Base-by-base conservation (phyloP, 2,888 invertebrate genomes). In the Drosophila helvetica region DNA sequence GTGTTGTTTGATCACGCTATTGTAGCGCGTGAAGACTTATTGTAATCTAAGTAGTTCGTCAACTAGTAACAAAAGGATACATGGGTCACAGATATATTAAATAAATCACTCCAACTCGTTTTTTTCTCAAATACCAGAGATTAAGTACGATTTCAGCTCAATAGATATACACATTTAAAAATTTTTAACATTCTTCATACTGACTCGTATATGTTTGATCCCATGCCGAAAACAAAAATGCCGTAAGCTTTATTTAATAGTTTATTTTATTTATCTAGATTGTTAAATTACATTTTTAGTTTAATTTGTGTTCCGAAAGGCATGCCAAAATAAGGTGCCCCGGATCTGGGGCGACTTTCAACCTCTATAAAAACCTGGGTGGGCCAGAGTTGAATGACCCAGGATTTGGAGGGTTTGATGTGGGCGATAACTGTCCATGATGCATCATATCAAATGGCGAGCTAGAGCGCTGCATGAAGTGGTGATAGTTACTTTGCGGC, bases 281-380 rank as follows among this genome's bases (percentile, higher is more conserved):
- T 77, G 78, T 79, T 69, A 57, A 50, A 72, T 73, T 77, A 72
- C 53, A 70, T 79, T 78, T 65, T 77, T 65, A 58, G 72, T 70
- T 72, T 68, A 77, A 66, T 75, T 69, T 71, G 79, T 79, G 75
- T 86, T 91, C 87, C 91, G 88, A 92, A 92, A 90, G 91, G 92
- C 90, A 90, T 91, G 89, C 90, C 91, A 89, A 92, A 91, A 90
- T 91, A 91, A 85, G 90, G 15, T 15, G 89, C 88, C 91, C 90
- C 89, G 89, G 90, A 80, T 92, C 91, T 86, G 91, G 90, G 90
- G 91, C 92, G 89, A 92, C 89, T 87, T 89, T 87, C 90, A 92
- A 90, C 89, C 90, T 92, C 91, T 92, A 92, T 92, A 92, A 92
- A 89, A 91, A 92, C 83, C 92, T 90, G 80, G 92, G 92, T 86